A percentile compares a stretch with the other conserved stretches of the same genome.
Conservation (phyloP, 2,888 invertebrate genomes). For the Vanessa cardui region DNA sequence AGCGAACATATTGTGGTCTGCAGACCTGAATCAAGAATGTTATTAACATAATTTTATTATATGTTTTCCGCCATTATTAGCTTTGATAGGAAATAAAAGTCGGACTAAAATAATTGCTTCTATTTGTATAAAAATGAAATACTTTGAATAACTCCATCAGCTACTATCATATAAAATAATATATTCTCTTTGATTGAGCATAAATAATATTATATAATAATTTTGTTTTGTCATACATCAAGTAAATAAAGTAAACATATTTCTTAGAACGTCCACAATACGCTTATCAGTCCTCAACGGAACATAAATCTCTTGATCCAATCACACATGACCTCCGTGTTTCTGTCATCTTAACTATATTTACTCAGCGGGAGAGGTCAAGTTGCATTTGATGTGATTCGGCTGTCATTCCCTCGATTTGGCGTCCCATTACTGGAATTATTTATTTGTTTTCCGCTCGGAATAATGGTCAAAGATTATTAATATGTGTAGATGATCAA, state of each 20-base stretch:
- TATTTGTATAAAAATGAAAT: no score
- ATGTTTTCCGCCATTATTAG: no score
- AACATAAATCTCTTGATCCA: slow-evolving; percentile 37
- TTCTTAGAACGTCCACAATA: slow-evolving; percentile 29
- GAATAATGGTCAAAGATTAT: slow-evolving; percentile 39
- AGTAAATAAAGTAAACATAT: slow-evolving; percentile 29
- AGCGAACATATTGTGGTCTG: no score
- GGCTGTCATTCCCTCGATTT: slow-evolving; percentile 53
- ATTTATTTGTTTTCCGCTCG: slow-evolving; percentile 57
- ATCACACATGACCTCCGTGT: slow-evolving; percentile 32
- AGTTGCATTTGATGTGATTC: slow-evolving; percentile 51
- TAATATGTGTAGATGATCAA: neutral
- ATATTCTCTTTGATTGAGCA: no score
- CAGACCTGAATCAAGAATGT: no score
- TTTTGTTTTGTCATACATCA: slow-evolving; percentile 25
- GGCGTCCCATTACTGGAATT: slow-evolving; percentile 56
- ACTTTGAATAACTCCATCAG: no score
- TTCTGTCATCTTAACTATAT: slow-evolving; percentile 23
- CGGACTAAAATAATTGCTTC: no score
- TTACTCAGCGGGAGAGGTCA: slow-evolving; percentile 41
- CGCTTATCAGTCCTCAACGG: slow-evolving; percentile 35
- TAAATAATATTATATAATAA: neutral
- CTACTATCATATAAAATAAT: neutral
- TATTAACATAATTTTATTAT: no score
- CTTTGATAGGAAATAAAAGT: no score